Percentiles rank a stretch among this genome's conserved stretches.
These are phyloP conservation scores for Phenganax stokvisi DNA, from an alignment of 92 coral and sea anemone species.

Conservation along the genomic window DNA sequence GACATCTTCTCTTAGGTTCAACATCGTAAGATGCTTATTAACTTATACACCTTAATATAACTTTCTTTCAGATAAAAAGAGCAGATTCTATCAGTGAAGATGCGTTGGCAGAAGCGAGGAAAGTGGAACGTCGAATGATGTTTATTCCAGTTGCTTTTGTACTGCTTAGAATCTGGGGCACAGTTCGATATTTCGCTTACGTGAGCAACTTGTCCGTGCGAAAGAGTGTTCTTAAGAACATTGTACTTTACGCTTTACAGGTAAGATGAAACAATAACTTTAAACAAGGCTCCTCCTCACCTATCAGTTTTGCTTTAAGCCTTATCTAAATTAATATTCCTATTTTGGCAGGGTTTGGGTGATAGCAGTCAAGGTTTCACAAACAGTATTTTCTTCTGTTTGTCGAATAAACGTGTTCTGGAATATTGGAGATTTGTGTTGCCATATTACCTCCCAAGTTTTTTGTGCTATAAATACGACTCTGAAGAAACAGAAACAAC, in stretches of 20 bases:
- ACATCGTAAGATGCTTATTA: too few species aligned
- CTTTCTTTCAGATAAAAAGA: not conserved
- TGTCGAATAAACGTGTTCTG: conserved; percentile 21
- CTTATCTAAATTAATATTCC: not conserved
- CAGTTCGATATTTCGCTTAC: conserved; percentile 40
- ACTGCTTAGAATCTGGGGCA: conserved; percentile 35
- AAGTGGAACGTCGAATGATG: conserved; percentile 34
- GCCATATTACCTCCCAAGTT: not conserved
- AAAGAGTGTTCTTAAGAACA: conserved; percentile 11
- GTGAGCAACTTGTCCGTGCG: conserved; percentile 5
- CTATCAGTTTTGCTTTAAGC: not conserved
- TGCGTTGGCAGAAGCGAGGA: conserved; percentile 17
- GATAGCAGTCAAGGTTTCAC: conserved; percentile 37
- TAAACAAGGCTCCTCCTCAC: not conserved
- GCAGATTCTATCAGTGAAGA: conserved; percentile 1
- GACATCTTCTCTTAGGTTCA: too few species aligned
- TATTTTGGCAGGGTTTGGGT: conserved; percentile 21
- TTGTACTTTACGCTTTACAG: conserved; percentile 25
- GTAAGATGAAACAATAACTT: not conserved
- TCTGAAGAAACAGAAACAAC: not conserved
- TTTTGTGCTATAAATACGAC: conserved; percentile 23
- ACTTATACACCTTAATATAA: not conserved
- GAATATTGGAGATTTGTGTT: conserved; percentile 9
- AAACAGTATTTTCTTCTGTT: conserved; percentile 32
- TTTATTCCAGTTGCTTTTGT: conserved; percentile 31